phyloP scores from a whole-genome alignment of 2,888 invertebrate species.

The Argyresthia albistria region DNA sequence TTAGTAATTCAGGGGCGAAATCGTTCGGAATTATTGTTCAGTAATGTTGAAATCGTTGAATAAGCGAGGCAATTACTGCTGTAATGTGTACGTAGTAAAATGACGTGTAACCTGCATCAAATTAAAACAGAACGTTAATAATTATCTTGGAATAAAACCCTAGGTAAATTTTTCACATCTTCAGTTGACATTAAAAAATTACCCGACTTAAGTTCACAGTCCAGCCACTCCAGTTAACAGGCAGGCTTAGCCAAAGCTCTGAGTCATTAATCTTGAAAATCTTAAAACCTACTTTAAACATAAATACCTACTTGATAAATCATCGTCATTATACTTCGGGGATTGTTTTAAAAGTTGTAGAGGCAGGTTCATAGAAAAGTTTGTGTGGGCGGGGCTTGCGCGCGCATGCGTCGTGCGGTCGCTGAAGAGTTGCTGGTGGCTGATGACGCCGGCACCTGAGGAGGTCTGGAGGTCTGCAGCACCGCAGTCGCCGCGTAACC shows the following conservation, averaged over 20 bases:
- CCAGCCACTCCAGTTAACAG: too few relatives aligned
- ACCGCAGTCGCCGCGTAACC: slow-evolving; percentile 53
- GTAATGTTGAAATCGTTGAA: background rate
- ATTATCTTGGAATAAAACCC: too few relatives aligned
- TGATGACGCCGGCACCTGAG: slow-evolving; percentile 26
- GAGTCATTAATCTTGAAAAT: too few relatives aligned
- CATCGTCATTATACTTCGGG: background rate
- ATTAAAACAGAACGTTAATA: too few relatives aligned
- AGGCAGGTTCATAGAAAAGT: slow-evolving; percentile 28
- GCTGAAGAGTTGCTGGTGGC: slow-evolving; percentile 55
- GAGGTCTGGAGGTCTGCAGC: slow-evolving; percentile 27
- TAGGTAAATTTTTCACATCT: too few relatives aligned
- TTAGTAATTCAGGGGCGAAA: background rate
- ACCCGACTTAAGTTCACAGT: too few relatives aligned
- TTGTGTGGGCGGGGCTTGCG: slow-evolving; percentile 42
- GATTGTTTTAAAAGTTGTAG: background rate
- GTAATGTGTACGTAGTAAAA: too few relatives aligned
- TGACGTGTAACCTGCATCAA: too few relatives aligned
- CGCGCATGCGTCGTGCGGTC: slow-evolving; percentile 39
- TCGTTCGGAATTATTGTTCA: background rate
- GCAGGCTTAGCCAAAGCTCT: too few relatives aligned
- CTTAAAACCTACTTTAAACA: background rate
- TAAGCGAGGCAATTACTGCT: too few relatives aligned
- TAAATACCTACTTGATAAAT: background rate
- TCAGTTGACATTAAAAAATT: too few relatives aligned